Percentiles rank a stretch among this genome's conserved stretches.
These are phyloP conservation scores for Danio choprae DNA, from an alignment of 2,797 vertebrate species.

Conservation along the genomic window DNA sequence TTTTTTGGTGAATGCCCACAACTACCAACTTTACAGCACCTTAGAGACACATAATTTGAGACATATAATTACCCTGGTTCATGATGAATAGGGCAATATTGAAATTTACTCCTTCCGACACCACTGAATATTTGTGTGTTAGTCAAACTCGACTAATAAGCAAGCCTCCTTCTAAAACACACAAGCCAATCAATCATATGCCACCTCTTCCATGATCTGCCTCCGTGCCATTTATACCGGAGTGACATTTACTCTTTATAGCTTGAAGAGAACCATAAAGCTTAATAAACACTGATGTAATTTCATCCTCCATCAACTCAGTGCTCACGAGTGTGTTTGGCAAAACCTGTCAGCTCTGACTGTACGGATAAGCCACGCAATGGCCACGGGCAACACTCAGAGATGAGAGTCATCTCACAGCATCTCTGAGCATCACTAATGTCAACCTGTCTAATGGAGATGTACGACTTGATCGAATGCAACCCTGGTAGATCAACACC, in stretches of 20 bases:
- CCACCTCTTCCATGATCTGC: neutral
- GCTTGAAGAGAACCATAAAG: conserved; percentile 21
- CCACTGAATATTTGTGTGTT: neutral
- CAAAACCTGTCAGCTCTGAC: conserved; percentile 16
- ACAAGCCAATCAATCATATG: neutral
- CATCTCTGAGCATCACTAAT: conserved; percentile 10
- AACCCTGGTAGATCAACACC: neutral
- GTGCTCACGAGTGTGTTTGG: neutral
- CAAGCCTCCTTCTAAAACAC: neutral
- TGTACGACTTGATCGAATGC: neutral
- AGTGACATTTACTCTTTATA: conserved; percentile 2
- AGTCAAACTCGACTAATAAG: neutral
- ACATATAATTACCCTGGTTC: neutral
- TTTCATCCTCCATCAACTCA: conserved; percentile 24
- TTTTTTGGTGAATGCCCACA: no score
- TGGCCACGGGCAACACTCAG: neutral
- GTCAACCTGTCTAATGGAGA: conserved; percentile 2
- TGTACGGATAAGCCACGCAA: neutral
- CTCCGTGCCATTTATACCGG: neutral
- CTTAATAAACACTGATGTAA: conserved; percentile 34
- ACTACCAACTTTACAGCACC: no score
- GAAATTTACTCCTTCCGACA: neutral
- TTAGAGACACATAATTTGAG: neutral
- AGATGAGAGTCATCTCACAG: conserved; percentile 10
- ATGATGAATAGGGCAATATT: neutral